Evolutionary conservation across 2,797 vertebrate genomes (phyloP).

Genomic region (Sebastes minor): DNA sequence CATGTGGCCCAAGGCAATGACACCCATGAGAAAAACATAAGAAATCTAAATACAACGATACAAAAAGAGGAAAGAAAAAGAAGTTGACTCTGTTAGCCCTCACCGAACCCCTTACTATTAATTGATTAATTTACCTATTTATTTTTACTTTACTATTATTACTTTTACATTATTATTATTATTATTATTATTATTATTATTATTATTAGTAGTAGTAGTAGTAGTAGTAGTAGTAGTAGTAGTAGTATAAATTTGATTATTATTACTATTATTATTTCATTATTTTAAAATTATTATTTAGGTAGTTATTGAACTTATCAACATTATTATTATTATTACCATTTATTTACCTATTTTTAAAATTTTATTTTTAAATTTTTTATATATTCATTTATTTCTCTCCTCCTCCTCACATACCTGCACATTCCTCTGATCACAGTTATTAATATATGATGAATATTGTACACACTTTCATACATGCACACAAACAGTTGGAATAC

Average conservation of each 20-base stretch:
- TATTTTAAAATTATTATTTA: too few relatives aligned
- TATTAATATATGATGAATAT: neutral
- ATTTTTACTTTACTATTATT: neutral
- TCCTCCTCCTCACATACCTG: neutral
- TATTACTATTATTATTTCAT: too few relatives aligned
- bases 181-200: too few relatives aligned
- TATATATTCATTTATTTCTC: neutral
- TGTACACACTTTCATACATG: neutral
- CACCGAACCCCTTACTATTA: neutral
- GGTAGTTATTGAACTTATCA: neutral
- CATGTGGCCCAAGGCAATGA: neutral
- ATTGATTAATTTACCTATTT: neutral
- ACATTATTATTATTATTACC: neutral
- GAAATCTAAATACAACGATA: neutral
- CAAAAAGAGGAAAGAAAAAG: neutral
- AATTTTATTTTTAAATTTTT: too few relatives aligned
- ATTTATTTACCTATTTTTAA: too few relatives aligned
- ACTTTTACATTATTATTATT: too few relatives aligned
- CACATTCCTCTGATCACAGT: neutral
- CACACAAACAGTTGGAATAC: accelerated
- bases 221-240: too few relatives aligned
- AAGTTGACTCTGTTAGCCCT: neutral
- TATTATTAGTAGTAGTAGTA: too few relatives aligned
- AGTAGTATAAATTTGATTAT: too few relatives aligned
- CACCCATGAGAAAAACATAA: neutral